Evolutionary conservation across 2,888 invertebrate genomes (phyloP), one percentile per base, ranked within the genome.

Genomic region (Noctua janthina): DNA sequence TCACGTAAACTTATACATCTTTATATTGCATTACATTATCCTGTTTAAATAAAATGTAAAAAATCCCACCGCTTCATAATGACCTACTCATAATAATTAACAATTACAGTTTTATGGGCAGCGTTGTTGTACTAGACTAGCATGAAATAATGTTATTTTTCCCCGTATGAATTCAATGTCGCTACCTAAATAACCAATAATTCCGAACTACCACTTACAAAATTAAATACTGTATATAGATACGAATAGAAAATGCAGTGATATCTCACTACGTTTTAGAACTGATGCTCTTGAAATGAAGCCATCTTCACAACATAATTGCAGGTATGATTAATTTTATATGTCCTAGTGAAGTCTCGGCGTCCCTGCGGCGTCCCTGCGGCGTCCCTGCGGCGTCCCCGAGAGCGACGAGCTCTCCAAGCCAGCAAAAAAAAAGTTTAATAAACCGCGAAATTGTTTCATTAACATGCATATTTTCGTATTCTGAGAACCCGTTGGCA

Each of bases 401-500:
- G 39, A 39, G 39, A 10, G 11, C 76, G 39, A 7, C 76, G 66
- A 59, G 66, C 49, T 56, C 67, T 51, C 66, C 51, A 70, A 64
- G 23, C 59, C 15, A 5, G 15, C 39, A 15, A 72, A 79, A 59
- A 68, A 67, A 76, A 76, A 70, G 46, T 71, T 71, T 56, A 74
- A 81, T 81, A 71, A 81, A 64, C 39, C 71, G 49, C n/a, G 54
- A 77, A 76, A 74, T 68, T 62, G 54, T 70, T 72, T 56, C 0
- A 70, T 69, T 51, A 23, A 49, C 35, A 78, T 59, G 23, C 64
- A 67, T 68, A 71, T 54, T 46, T 76, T 46, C 29, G 15, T 67
- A 82, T 35, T 74, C 35, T 17, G 29, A 11, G 59, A 69, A 54
- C 23, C 43, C 35, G 17, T 67, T n/a, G 15, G 39, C 29, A 46